phyloP scores from a whole-genome alignment of 2,113 vertebrate genomes.

The Anas platyrhynchos region DNA sequence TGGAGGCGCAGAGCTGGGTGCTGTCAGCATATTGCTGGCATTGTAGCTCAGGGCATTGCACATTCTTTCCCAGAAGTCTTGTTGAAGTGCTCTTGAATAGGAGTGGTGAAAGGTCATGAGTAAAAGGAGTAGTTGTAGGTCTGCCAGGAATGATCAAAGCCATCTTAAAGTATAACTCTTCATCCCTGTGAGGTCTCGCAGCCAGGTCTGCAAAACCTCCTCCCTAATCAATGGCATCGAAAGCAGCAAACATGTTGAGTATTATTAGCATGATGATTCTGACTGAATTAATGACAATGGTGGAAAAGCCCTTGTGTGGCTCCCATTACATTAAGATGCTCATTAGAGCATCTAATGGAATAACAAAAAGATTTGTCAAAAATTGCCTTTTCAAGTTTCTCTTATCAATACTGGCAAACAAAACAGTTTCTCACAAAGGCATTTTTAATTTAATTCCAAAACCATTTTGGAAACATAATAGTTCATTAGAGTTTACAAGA shows the following conservation, averaged over 20 bases:
- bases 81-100: conserved; percentile 35
- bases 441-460: background rate
- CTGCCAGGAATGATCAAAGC: conserved; percentile 10
- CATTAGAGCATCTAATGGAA: background rate
- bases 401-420: background rate
- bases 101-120: conserved; percentile 14
- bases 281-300: background rate
- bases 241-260: background rate
- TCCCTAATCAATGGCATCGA: background rate
- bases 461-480: background rate
- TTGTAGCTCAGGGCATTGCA: conserved; percentile 14
- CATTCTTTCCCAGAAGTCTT: conserved; percentile 39
- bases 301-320: background rate
- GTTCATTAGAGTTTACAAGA: background rate
- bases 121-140: background rate
- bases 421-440: background rate
- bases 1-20: background rate
- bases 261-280: background rate
- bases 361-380: background rate
- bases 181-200: background rate
- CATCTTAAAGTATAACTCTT: background rate
- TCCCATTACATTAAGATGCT: background rate
- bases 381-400: background rate
- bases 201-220: conserved; percentile 8
- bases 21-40: background rate